Base-by-base conservation (phyloP, 2,888 invertebrate species). In the Alloscopus bannaensis region DNA sequence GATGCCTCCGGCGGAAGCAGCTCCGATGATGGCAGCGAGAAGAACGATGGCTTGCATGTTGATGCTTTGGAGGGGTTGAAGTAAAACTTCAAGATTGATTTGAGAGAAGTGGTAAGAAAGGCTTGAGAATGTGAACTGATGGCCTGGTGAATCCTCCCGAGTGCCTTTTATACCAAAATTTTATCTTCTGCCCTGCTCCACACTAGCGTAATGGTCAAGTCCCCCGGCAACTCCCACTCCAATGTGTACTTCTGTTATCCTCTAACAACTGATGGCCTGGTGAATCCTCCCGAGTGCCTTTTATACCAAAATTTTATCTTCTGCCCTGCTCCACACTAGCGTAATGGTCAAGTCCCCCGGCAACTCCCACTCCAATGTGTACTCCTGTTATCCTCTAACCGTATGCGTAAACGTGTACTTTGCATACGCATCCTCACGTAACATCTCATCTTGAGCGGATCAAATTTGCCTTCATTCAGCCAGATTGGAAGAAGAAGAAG, bases 1-100 rank as follows among this genome's bases (percentile, higher is more conserved):
- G 45, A 77, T 22, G 8, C 76, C 64, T 52, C 75, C 75, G 60
- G 75, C 75, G 28, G 66, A n/a, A 20, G 60, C 75, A 13, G 47
- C 45, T 24, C 47, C 66, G 36, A 60, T 60, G 57, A 64, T 8
- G 36, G 75, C 68, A 36, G 57, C 52, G 65, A 68, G 18, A 28
- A 70, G n/a, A 26, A n/a, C 40, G 55, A 42, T 45, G 50, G 66
- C 26, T 60, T 75, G 59, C 75, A 75, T 73, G 73, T n/a, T 75
- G 76, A 76, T 76, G 59, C n/a, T 76, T 68, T 68, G 62, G 28
- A 24, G 68, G 55, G 60, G 65, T 36, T 76, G 76, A 76, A 76
- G 76, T 76, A 22, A 76, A 76, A 68, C 68, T 76, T 68, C 60
- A 68, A 76, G 60, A 28, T 28, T 55, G 45, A 60, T 59, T n/a